A percentile compares a stretch with the other conserved stretches of the same genome.
Conservation (phyloP, 1,140 invertebrate species). For the Pantala flavescens region DNA sequence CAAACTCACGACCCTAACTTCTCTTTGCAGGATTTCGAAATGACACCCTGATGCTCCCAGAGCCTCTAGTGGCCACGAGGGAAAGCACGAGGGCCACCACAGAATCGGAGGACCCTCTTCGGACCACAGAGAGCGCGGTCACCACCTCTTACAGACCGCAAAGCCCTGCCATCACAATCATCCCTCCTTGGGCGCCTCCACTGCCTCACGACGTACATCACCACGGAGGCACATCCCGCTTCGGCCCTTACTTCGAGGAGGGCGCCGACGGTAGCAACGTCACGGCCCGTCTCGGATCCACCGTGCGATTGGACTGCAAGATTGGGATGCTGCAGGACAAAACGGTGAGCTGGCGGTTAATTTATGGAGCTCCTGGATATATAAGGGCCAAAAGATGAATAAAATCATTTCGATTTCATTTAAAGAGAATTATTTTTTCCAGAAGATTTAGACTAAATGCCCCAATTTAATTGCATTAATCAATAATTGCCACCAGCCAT, state of each 20-base stretch:
- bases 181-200: neutral
- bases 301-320: constrained; percentile 41
- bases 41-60: neutral
- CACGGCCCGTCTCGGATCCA: constrained; percentile 40
- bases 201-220: neutral
- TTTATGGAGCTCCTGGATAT: too few relatives aligned
- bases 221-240: constrained; percentile 35
- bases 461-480: too few relatives aligned
- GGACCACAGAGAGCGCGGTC: neutral
- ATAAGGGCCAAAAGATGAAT: too few relatives aligned
- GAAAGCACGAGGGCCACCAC: neutral
- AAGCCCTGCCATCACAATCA: neutral
- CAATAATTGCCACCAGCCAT: too few relatives aligned
- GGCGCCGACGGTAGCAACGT: constrained; percentile 40
- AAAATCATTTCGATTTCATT: too few relatives aligned
- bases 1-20: too few relatives aligned
- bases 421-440: too few relatives aligned
- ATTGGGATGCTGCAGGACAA: constrained; percentile 44
- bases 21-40: too few relatives aligned
- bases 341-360: constrained; percentile 33
- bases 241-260: constrained; percentile 69
- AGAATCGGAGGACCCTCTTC: too few relatives aligned
- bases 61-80: neutral
- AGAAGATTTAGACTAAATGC: too few relatives aligned
- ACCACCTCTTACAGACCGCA: neutral